Percentiles rank a stretch among this genome's conserved stretches.
These are phyloP conservation scores for Aporrectodea caliginosa DNA, from an alignment of 1,140 invertebrate genomes.

Conservation along the genomic window DNA sequence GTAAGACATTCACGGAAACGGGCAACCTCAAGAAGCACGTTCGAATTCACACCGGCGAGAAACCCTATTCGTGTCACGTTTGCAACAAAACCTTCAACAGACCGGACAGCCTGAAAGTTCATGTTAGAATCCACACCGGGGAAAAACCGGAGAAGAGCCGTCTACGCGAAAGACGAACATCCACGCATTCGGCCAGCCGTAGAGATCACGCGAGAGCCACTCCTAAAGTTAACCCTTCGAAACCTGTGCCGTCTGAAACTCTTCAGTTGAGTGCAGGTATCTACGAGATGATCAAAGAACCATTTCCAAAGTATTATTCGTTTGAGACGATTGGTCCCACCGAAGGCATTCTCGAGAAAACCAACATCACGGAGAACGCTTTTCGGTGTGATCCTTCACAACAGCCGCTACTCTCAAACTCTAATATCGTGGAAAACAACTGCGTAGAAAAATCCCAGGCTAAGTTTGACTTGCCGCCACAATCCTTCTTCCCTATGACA, in stretches of 20 bases:
- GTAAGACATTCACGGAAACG: conserved; percentile 47
- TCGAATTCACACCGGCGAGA: conserved; percentile 1
- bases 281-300: not conserved
- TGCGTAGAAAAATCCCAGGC: not conserved
- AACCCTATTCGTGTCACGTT: not conserved
- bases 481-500: no score
- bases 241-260: no score
- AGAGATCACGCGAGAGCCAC: no score
- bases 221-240: no score
- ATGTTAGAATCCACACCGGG: not conserved
- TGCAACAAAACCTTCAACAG: not conserved
- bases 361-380: not conserved
- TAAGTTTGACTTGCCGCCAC: no score
- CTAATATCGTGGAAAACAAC: not conserved
- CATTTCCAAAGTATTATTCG: not conserved
- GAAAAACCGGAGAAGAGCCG: not conserved
- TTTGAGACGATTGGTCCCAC: not conserved
- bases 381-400: not conserved
- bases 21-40: not conserved
- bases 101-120: not conserved
- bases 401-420: not conserved
- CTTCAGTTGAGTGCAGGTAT: no score
- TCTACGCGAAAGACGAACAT: not conserved
- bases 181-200: no score
- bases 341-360: not conserved